A percentile compares a stretch with the other conserved stretches of the same genome.
Evolutionary conservation across 1,140 invertebrate genomes (phyloP).

Genomic region (Monomorium pharaonis): DNA sequence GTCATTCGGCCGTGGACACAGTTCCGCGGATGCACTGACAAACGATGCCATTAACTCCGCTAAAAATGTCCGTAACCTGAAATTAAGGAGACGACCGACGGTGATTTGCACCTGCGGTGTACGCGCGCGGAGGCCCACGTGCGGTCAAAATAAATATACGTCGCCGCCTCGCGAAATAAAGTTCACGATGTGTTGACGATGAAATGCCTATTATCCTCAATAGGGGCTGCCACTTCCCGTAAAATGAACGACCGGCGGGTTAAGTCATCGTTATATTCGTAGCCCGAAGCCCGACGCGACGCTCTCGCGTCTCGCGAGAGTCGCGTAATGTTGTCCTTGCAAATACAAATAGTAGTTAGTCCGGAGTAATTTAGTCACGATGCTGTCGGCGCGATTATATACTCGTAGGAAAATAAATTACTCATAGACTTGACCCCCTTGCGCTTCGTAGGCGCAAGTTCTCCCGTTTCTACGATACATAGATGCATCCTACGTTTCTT

Average conservation of each 20-base stretch:
- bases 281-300: conserved; percentile 3
- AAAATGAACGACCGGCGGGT: conserved; percentile 13
- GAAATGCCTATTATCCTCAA: conserved; percentile 36
- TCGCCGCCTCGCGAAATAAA: conserved; percentile 31
- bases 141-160: conserved; percentile 36
- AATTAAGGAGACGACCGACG: conserved; percentile 37
- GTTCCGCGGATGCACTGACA: conserved; percentile 43
- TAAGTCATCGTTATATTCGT: conserved; percentile 39
- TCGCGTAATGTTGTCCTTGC: conserved; percentile 22
- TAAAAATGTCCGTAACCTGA: conserved; percentile 44
- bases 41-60: conserved; percentile 48
- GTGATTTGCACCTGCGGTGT: conserved; percentile 49
- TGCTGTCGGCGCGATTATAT: not conserved
- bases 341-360: conserved; percentile 41
- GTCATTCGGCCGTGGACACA: conserved; percentile 55
- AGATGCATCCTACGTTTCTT: not conserved
- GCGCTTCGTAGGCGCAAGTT: not conserved
- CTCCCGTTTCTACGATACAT: not conserved
- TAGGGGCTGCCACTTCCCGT: conserved; percentile 20
- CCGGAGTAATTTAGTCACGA: conserved; percentile 26
- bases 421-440: not conserved
- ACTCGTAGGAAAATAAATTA: not conserved
- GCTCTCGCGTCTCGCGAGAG: not conserved
- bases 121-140: not conserved
- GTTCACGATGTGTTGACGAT: conserved; percentile 31